Percentiles rank a stretch among this genome's conserved stretches.
Evolutionary conservation across 2,888 invertebrate species (phyloP).

Genomic region (Diaphora mendica): DNA sequence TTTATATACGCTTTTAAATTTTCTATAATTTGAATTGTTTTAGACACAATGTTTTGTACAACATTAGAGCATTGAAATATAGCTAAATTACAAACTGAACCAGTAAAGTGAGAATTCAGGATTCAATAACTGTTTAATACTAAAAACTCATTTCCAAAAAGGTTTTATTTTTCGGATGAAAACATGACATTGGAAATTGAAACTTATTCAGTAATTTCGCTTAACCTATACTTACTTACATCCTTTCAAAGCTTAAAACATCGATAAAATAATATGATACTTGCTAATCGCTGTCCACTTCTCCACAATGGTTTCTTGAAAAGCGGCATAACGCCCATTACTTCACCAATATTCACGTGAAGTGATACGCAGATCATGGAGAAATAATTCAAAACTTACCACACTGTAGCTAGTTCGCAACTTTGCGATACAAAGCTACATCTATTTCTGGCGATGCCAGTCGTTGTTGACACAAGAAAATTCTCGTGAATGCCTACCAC

Average conservation of each 20-base stretch:
- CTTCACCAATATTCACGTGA: not conserved
- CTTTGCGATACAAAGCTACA: constrained; percentile 76
- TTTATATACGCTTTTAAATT: not conserved
- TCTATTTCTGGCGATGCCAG: constrained; percentile 79
- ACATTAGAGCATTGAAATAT: not conserved
- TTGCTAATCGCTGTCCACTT: no score
- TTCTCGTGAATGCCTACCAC: constrained; percentile 84
- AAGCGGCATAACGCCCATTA: not conserved
- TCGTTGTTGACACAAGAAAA: constrained; percentile 83
- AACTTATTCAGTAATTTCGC: not conserved
- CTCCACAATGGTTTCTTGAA: not conserved
- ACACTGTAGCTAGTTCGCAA: constrained; percentile 55
- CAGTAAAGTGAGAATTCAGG: not conserved
- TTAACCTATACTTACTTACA: not conserved
- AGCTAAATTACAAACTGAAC: not conserved
- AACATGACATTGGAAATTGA: not conserved
- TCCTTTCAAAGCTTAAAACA: not conserved
- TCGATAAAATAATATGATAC: not conserved
- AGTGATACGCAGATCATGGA: not conserved
- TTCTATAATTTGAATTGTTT: not conserved
- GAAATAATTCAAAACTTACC: constrained; percentile 43
- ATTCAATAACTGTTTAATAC: no score
- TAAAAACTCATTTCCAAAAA: no score
- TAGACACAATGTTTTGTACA: not conserved
- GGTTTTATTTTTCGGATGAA: not conserved